Evolutionary conservation across 1,140 invertebrate genomes (phyloP).

Genomic region (Phenacoccus solenopsis): DNA sequence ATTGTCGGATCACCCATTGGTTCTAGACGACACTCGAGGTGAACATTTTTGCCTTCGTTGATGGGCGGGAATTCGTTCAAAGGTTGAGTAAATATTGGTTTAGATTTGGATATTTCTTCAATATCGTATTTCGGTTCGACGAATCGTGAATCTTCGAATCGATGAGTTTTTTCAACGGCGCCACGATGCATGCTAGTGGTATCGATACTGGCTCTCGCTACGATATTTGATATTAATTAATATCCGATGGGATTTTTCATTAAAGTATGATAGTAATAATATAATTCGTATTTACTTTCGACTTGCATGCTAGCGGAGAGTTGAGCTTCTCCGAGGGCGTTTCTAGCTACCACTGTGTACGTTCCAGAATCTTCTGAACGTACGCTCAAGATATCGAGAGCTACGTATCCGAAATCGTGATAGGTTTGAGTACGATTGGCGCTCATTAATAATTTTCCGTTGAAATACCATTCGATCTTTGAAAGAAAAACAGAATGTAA

Average conservation of each 20-base stretch:
- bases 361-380: slow-evolving; percentile 70
- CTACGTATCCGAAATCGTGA: slow-evolving; percentile 90
- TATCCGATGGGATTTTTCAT: neutral
- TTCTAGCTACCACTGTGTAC: slow-evolving; percentile 79
- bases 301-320: slow-evolving; percentile 68
- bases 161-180: slow-evolving; percentile 73
- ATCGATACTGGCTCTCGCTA: slow-evolving; percentile 71
- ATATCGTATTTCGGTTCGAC: slow-evolving; percentile 77
- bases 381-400: slow-evolving; percentile 82
- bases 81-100: slow-evolving; percentile 77
- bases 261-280: slow-evolving; percentile 20
- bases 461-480: slow-evolving; percentile 80
- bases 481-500: slow-evolving; percentile 22
- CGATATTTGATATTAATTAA: neutral
- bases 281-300: slow-evolving; percentile 54
- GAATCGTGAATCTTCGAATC: slow-evolving; percentile 72
- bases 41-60: slow-evolving; percentile 80
- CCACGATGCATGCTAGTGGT: slow-evolving; percentile 74
- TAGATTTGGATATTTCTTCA: slow-evolving; percentile 86
- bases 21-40: slow-evolving; percentile 77
- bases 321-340: slow-evolving; percentile 71
- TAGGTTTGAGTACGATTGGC: slow-evolving; percentile 82
- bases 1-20: slow-evolving; percentile 92
- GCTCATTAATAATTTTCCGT: slow-evolving; percentile 66
- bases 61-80: slow-evolving; percentile 67